Evolutionary conservation across 2,797 vertebrate species (phyloP).

Genomic region (Aplochiton taeniatus): DNA sequence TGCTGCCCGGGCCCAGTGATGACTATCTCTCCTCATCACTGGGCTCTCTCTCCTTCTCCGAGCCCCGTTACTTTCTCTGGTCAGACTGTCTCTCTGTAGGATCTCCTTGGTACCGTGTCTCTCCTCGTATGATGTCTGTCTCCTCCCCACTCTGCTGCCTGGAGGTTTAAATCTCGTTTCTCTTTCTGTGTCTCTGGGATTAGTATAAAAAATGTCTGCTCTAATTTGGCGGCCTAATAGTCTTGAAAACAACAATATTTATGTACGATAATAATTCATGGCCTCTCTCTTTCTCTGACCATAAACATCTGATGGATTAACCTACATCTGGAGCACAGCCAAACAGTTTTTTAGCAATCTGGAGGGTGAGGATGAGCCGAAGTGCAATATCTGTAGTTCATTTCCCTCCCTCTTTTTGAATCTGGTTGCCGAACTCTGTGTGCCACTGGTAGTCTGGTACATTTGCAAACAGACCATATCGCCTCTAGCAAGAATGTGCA

Average conservation of each 20-base stretch:
- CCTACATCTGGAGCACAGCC: too few relatives aligned
- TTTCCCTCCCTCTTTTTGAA: too few relatives aligned
- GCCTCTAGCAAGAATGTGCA: too few relatives aligned
- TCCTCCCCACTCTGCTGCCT: conserved; percentile 3
- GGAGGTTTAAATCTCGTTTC: neutral
- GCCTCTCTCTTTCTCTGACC: too few relatives aligned
- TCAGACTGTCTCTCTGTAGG: neutral
- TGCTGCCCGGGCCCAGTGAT: conserved; percentile 48
- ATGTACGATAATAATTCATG: neutral
- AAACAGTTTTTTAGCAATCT: too few relatives aligned
- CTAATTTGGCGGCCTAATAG: neutral
- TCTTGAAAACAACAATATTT: conserved; percentile 2
- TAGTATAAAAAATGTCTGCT: neutral
- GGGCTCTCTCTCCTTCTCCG: conserved; percentile 27
- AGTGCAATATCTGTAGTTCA: too few relatives aligned
- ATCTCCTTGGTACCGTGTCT: conserved; percentile 44
- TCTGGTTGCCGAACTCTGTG: too few relatives aligned
- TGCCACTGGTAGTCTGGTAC: too few relatives aligned
- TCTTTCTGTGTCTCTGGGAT: neutral
- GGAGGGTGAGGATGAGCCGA: too few relatives aligned
- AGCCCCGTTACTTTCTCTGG: conserved; percentile 32
- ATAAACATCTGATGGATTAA: too few relatives aligned
- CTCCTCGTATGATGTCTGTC: conserved; percentile 18
- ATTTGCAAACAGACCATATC: too few relatives aligned
- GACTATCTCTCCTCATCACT: conserved; percentile 54